Evolutionary conservation across 2,888 invertebrate species (phyloP).

Genomic region (Parnassius mnemosyne): DNA sequence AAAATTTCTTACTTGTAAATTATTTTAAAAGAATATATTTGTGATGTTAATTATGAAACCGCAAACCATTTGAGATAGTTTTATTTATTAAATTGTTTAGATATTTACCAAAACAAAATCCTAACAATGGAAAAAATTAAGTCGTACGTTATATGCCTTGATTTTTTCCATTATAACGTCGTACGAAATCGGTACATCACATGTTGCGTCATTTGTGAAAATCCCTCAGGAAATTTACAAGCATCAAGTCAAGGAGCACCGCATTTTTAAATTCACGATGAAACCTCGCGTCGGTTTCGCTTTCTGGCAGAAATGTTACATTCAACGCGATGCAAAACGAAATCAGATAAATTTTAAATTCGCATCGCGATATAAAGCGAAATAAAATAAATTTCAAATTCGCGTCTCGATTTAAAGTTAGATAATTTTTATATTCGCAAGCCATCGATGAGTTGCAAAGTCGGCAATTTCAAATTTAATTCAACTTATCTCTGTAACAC

Average conservation of each 20-base stretch:
- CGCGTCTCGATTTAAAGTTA: conserved; percentile 8
- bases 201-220: neutral
- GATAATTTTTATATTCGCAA: conserved; percentile 10
- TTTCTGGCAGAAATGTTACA: conserved; percentile 16
- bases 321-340: conserved; percentile 6
- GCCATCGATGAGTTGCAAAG: conserved; percentile 2
- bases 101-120: too few species aligned
- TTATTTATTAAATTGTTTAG: too few species aligned
- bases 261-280: conserved; percentile 12
- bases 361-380: conserved; percentile 8
- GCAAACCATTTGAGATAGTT: too few species aligned
- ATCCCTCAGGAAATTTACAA: conserved; percentile 21
- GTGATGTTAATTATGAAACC: too few species aligned
- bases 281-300: conserved; percentile 13
- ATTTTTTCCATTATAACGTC: too few species aligned
- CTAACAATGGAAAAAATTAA: too few species aligned
- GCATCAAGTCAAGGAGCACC: conserved; percentile 16
- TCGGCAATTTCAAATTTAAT: neutral
- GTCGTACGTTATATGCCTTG: too few species aligned
- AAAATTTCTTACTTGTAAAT: too few species aligned
- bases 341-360: conserved; percentile 25
- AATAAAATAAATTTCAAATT: conserved; percentile 14
- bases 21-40: too few species aligned
- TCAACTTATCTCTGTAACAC: neutral
- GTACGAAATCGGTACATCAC: neutral